Percentiles rank a stretch among this genome's conserved stretches.
These are phyloP conservation scores for Melinopterus prodromus DNA, from an alignment of 2,888 invertebrate genomes.

Conservation along the genomic window DNA sequence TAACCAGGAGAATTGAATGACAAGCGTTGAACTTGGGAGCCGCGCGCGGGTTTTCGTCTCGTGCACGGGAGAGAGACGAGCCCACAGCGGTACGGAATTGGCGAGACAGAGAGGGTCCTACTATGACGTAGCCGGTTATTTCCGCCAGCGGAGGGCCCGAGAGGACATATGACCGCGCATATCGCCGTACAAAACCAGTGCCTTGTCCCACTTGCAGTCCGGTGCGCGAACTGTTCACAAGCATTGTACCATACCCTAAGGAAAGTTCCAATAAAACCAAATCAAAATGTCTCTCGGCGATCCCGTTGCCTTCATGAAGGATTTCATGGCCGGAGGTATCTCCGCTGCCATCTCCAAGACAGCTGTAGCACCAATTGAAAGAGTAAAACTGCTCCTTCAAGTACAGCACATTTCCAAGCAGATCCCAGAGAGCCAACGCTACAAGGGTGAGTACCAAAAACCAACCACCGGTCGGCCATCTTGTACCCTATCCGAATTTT, in stretches of 20 bases:
- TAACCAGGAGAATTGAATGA: constrained; percentile 27
- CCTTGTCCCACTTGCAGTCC: constrained; percentile 64
- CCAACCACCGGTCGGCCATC: constrained; percentile 16
- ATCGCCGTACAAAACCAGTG: constrained; percentile 46
- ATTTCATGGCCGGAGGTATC: constrained; percentile 90
- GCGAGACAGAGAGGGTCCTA: constrained; percentile 24
- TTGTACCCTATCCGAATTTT: neutral
- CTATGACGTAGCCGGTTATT: constrained; percentile 44
- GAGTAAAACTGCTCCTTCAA: constrained; percentile 92
- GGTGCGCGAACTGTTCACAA: constrained; percentile 64
- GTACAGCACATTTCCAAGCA: constrained; percentile 95
- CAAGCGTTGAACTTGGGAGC: constrained; percentile 35
- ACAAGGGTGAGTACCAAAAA: constrained; percentile 75
- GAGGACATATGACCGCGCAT: constrained; percentile 51
- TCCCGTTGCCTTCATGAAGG: constrained; percentile 87
- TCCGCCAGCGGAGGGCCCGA: constrained; percentile 47
- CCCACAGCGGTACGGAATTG: neutral
- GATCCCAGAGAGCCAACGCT: constrained; percentile 83
- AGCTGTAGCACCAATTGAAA: constrained; percentile 93
- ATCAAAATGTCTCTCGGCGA: constrained; percentile 60
- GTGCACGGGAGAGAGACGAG: constrained; percentile 4
- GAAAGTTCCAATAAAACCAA: constrained; percentile 13
- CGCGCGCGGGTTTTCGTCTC: neutral
- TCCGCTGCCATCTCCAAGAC: constrained; percentile 95
- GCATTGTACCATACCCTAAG: constrained; percentile 43